Conservation (phyloP, 2,888 invertebrate species). For the Eristalis arbustorum region DNA sequence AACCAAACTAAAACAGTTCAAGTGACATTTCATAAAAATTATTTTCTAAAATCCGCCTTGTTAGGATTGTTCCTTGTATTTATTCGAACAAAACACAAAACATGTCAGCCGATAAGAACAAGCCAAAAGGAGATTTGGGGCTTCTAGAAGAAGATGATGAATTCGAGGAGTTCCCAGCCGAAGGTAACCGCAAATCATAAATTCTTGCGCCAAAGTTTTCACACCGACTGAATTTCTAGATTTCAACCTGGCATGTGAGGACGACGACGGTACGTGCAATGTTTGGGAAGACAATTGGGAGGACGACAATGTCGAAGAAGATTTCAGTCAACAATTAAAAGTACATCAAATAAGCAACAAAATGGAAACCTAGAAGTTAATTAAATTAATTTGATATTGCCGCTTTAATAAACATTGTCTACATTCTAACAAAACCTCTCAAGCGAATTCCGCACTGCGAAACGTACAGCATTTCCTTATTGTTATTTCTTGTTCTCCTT, state of each 20-base stretch:
- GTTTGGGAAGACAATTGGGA: slow-evolving; percentile 99
- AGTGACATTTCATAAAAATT: not conserved
- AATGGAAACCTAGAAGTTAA: slow-evolving; percentile 76
- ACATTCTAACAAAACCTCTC: not conserved
- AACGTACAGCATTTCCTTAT: not conserved
- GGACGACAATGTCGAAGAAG: slow-evolving; percentile 99
- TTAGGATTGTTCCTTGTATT: not conserved
- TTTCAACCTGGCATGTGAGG: slow-evolving; percentile 89
- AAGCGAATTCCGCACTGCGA: not conserved
- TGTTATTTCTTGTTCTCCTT: not conserved
- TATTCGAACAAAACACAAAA: not conserved
- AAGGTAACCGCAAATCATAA: slow-evolving; percentile 84
- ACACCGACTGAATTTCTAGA: slow-evolving; percentile 80
- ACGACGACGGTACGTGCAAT: slow-evolving; percentile 96
- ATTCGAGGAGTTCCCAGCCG: slow-evolving; percentile 99
- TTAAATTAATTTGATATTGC: not conserved
- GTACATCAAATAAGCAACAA: slow-evolving; percentile 78
- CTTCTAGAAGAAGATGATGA: slow-evolving; percentile 99
- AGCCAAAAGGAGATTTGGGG: slow-evolving; percentile 92
- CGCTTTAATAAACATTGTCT: not conserved
- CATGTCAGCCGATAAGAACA: slow-evolving; percentile 81
- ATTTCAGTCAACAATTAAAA: slow-evolving; percentile 97
- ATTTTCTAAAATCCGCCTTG: not conserved
- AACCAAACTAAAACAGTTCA: not conserved
- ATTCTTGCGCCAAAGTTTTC: not conserved